phyloP scores from a whole-genome alignment of 2,888 invertebrate genomes.

The Trichogramma dendrolimi region DNA sequence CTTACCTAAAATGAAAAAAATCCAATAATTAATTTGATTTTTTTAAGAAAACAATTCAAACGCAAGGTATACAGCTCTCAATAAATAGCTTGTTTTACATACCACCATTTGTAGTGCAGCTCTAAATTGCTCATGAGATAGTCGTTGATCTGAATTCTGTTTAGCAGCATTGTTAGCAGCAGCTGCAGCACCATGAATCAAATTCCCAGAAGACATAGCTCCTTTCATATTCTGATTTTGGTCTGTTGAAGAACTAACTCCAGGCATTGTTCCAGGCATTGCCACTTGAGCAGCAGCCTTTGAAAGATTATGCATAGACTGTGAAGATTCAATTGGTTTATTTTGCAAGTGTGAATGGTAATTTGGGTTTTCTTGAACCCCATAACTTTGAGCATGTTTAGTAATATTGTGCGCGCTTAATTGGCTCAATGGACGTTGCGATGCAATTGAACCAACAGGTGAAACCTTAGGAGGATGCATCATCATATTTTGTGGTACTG shows the following conservation, averaged over 20 bases:
- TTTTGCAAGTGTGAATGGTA: slow-evolving; percentile 44
- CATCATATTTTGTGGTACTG: slow-evolving; percentile 40
- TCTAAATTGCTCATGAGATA: slow-evolving; percentile 95
- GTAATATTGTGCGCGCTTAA: slow-evolving; percentile 49
- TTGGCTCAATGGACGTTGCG: slow-evolving; percentile 53
- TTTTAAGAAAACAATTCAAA: no score
- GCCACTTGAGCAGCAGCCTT: slow-evolving; percentile 38
- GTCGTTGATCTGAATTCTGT: slow-evolving; percentile 74
- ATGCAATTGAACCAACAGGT: slow-evolving; percentile 56
- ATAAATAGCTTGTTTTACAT: slow-evolving; percentile 26
- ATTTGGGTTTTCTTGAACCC: slow-evolving; percentile 40
- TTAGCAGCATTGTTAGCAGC: slow-evolving; percentile 50
- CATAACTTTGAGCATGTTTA: slow-evolving; percentile 46
- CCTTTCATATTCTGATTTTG: slow-evolving; percentile 61
- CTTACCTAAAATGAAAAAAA: slow-evolving; percentile 54
- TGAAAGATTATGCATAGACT: slow-evolving; percentile 51
- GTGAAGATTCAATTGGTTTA: slow-evolving; percentile 49
- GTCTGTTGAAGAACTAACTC: slow-evolving; percentile 48
- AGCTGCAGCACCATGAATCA: slow-evolving; percentile 38
- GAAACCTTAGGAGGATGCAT: slow-evolving; percentile 50
- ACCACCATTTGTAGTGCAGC: slow-evolving; percentile 95
- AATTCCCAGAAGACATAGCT: slow-evolving; percentile 50
- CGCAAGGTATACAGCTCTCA: not conserved
- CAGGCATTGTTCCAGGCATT: slow-evolving; percentile 29
- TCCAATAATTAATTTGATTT: no score